phyloP scores from a whole-genome alignment of 2,888 invertebrate genomes.

The Plebejus anna region DNA sequence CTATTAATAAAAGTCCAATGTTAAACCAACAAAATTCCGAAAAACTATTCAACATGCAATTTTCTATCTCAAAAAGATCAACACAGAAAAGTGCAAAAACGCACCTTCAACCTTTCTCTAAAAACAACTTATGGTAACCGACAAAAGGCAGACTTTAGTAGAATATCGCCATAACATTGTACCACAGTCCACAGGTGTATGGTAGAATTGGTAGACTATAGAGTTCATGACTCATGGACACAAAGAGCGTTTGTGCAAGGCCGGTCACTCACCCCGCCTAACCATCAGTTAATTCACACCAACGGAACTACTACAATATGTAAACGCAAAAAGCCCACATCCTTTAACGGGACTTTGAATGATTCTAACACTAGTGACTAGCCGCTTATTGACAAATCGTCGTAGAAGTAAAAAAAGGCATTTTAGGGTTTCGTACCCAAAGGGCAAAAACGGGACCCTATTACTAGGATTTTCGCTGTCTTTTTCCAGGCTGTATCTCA shows the following conservation, averaged over 20 bases:
- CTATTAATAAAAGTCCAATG: too few species aligned
- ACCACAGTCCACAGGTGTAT: conserved; percentile 7
- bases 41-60: background rate
- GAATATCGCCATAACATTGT: background rate
- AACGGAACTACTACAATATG: conserved; percentile 13
- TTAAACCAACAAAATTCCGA: background rate
- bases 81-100: background rate
- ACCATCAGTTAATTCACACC: conserved; percentile 20
- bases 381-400: background rate
- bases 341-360: conserved; percentile 18
- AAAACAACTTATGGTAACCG: too few species aligned
- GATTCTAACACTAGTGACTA: background rate
- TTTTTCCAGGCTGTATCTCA: too few species aligned
- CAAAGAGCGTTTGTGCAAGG: conserved; percentile 56
- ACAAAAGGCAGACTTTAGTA: background rate
- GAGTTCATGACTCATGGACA: conserved; percentile 3
- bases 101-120: too few species aligned
- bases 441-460: too few species aligned
- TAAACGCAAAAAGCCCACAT: conserved; percentile 16
- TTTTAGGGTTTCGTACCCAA: too few species aligned
- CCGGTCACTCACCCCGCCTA: conserved; percentile 69
- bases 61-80: background rate
- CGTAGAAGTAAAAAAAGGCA: too few species aligned
- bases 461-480: too few species aligned
- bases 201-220: background rate